Evolutionary conservation across 2,113 vertebrate species (phyloP).

Genomic region (Erpornis zantholeuca): DNA sequence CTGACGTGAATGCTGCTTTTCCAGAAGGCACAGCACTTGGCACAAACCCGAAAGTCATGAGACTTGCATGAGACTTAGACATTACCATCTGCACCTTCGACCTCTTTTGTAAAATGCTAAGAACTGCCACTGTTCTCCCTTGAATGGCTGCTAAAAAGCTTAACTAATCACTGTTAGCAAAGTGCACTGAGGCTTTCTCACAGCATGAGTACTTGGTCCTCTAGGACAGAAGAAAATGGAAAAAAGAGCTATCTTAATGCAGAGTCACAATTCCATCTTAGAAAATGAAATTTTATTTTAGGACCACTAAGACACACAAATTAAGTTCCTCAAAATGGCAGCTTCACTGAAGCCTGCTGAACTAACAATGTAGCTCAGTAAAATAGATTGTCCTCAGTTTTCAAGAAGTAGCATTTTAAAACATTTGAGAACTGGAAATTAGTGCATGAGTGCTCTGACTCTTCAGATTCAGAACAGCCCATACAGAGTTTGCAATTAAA

Average conservation of each 20-base stretch:
- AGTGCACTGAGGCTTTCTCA: not conserved
- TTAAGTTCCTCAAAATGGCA: not conserved
- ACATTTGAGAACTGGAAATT: not conserved
- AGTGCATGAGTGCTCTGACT: not conserved
- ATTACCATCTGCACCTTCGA: not conserved
- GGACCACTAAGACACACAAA: not conserved
- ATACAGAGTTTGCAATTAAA: not conserved
- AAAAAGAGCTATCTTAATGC: not conserved
- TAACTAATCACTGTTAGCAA: constrained; percentile 7
- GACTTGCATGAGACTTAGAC: constrained; percentile 18
- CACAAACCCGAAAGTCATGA: not conserved
- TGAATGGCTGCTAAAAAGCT: not conserved
- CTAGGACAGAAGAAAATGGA: not conserved
- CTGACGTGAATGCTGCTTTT: not conserved
- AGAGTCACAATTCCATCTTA: not conserved
- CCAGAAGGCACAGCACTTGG: not conserved
- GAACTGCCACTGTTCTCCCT: not conserved
- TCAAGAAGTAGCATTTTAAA: not conserved
- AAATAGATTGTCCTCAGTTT: not conserved
- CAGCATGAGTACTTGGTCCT: not conserved
- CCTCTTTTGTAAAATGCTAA: not conserved
- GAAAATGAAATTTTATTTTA: not conserved
- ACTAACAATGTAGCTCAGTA: not conserved
- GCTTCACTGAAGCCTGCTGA: not conserved
- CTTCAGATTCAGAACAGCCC: not conserved